Base-by-base conservation (phyloP, 2,797 vertebrate genomes). In the Bovichtus variegatus region DNA sequence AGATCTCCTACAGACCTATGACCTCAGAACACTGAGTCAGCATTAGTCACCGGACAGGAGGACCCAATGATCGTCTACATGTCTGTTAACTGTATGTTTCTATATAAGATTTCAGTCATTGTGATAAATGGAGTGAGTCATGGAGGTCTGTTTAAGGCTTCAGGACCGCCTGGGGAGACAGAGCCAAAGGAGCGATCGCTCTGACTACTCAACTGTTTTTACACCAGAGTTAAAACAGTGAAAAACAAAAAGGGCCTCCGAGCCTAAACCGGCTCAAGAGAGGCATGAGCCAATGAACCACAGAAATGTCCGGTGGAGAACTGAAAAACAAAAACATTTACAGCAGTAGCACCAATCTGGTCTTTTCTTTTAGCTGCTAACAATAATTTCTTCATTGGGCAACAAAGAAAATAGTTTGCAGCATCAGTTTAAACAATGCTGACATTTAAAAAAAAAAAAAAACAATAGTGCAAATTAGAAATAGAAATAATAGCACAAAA, bases 111-210 rank as follows among this genome's bases (percentile, higher is more conserved):
- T 90, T 61, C 76, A 69, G 46, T 84, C 76, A 82, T 84, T 80
- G 80, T 87, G 87, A 89, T 89, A 79, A 86, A 91, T 89, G 78
- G 46, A 3, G 21, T 82, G 85, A 90, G 84, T 89, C 85, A 87
- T 4, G 25, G 73, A 40, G 71, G 73, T 80, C 87, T 84, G 70
- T 82, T 84, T 60, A 74, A 87, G 79, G 63, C 83, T 82, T 76
- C 34, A 71, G 10, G 66, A 47, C 82, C 59, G 54, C 83, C 76
- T 80, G 81, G 63, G 60, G 86, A 70, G 69, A 79, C 58, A 11
- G 51, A 83, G 78, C 83, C 63, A 55, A 55, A 72, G 68, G 75
- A 66, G 79, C 27, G 12, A 81, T 76, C 44, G 36, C 82, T 60
- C 61, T 27, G 64, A 84, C 61, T 29, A 57, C 87, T 84, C 66